phyloP scores from a whole-genome alignment of 2,797 vertebrate genomes.

The Gobionotothen gibberifrons region DNA sequence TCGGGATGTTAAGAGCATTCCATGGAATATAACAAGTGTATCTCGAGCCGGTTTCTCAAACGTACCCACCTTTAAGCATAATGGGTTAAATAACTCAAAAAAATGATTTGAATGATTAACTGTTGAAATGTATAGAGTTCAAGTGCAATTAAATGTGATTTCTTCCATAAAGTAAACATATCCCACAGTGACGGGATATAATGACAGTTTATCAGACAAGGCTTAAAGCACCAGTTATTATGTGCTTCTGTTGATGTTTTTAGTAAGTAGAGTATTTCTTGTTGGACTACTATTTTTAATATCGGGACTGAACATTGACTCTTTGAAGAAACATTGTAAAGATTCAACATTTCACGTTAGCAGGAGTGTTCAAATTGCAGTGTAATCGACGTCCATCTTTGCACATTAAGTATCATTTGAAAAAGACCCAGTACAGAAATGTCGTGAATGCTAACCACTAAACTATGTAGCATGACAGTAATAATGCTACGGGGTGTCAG shows the following conservation, averaged over 20 bases:
- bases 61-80: neutral
- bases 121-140: conserved; percentile 26
- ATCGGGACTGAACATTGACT: neutral
- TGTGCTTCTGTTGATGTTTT: too few relatives aligned
- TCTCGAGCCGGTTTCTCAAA: too few relatives aligned
- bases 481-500: neutral
- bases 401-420: neutral
- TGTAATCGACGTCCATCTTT: neutral
- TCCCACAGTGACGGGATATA: conserved; percentile 5
- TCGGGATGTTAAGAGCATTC: too few relatives aligned
- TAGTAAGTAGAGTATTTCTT: neutral
- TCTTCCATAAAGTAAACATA: conserved; percentile 18
- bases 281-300: neutral
- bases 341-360: too few relatives aligned
- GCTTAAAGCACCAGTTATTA: neutral
- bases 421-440: neutral
- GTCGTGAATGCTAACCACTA: neutral
- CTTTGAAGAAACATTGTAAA: neutral
- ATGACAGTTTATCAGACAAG: neutral
- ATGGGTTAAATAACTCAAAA: conserved; percentile 18
- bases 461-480: neutral
- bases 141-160: conserved; percentile 59
- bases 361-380: neutral
- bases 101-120: conserved; percentile 29
- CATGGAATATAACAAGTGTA: too few relatives aligned